Percentiles rank a stretch among this genome's conserved stretches.
These are phyloP conservation scores for Oligia strigilis DNA, from an alignment of 2,888 invertebrate species.

Conservation along the genomic window DNA sequence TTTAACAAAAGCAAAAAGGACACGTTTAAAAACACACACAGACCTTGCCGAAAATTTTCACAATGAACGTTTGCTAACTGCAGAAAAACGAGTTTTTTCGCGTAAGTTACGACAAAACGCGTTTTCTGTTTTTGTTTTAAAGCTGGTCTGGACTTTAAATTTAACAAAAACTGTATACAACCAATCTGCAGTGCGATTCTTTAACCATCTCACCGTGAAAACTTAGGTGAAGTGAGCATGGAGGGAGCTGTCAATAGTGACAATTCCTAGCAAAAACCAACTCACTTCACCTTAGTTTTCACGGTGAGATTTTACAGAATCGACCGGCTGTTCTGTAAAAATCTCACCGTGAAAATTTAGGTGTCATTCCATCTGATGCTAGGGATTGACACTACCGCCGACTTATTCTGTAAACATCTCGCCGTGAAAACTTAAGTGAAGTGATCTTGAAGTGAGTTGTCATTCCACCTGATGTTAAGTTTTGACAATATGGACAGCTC, in stretches of 20 bases:
- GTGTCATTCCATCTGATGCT: not conserved
- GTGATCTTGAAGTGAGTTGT: no score
- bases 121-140: not conserved
- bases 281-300: no score
- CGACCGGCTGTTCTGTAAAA: not conserved
- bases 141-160: not conserved
- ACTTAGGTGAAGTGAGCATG: no score
- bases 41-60: not conserved
- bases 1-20: not conserved
- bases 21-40: not conserved
- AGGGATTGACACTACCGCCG: no score
- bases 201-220: no score
- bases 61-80: not conserved
- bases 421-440: not conserved
- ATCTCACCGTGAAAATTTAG: not conserved
- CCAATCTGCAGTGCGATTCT: not conserved
- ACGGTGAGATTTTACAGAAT: no score
- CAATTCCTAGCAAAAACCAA: no score
- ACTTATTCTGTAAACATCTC: not conserved
- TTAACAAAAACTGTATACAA: not conserved
- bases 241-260: no score
- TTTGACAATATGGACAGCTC: not conserved
- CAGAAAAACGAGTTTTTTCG: not conserved
- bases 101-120: not conserved
- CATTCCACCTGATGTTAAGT: not conserved